Conservation (phyloP, 2,113 vertebrate species). For the Zonotrichia leucophrys region DNA sequence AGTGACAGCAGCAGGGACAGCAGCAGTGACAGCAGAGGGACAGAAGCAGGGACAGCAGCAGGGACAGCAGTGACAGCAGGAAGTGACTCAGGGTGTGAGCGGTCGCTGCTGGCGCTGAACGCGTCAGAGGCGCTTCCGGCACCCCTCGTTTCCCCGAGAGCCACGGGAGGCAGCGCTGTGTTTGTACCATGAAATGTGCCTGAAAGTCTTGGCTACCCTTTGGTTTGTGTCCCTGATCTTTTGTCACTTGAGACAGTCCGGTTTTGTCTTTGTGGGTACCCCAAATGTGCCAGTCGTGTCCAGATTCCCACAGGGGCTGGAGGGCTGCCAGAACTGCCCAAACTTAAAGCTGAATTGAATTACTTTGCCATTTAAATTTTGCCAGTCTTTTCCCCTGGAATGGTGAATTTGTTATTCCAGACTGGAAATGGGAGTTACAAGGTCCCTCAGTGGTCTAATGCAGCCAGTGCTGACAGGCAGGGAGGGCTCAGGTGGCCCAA, state of each 20-base stretch:
- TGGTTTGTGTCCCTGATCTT: accelerated
- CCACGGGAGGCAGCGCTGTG: neutral
- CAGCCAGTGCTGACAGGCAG: neutral
- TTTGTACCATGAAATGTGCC: accelerated
- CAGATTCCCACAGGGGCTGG: neutral
- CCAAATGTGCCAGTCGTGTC: accelerated
- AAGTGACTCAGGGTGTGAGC: neutral
- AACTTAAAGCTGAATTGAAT: neutral
- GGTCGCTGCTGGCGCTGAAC: neutral
- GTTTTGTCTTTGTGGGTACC: neutral
- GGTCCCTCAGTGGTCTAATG: accelerated
- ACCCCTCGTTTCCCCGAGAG: neutral
- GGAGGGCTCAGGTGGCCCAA: neutral
- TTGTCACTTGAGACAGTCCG: accelerated
- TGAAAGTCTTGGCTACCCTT: accelerated
- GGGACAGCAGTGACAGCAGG: neutral
- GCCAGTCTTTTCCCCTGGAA: too few species aligned
- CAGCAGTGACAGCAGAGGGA: too few species aligned
- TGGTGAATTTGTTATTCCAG: neutral
- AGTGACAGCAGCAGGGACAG: neutral
- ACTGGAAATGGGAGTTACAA: neutral
- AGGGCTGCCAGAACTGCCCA: neutral
- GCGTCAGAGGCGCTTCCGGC: neutral
- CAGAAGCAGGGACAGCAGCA: neutral
- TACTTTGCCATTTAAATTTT: neutral